phyloP scores from a whole-genome alignment of 37 sponge, comb jelly and placozoan genomes.

The Agelas oroides region DNA sequence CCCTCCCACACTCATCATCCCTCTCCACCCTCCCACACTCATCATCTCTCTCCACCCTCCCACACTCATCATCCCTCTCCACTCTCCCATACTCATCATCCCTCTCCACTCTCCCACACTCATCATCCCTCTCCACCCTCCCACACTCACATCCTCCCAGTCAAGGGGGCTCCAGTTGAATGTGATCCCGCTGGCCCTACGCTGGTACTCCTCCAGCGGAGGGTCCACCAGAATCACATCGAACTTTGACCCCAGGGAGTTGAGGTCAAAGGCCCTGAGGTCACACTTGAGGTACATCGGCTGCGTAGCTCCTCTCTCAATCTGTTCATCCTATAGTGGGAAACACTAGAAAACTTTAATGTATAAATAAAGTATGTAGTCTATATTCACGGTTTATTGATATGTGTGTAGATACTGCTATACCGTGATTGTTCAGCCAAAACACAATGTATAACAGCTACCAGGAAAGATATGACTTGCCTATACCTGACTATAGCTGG shows the following conservation, averaged over 20 bases:
- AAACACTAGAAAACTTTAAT: background rate
- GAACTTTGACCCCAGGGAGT: slow-evolving; percentile 72
- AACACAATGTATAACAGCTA: no score
- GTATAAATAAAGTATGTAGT: background rate
- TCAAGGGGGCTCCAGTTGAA: slow-evolving; percentile 82
- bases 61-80: no score
- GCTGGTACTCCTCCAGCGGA: slow-evolving; percentile 96
- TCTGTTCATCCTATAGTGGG: slow-evolving; percentile 63
- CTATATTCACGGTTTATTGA: background rate
- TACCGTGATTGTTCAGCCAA: no score
- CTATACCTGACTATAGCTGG: no score
- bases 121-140: no score
- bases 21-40: no score
- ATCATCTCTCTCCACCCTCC: no score
- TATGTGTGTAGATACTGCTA: background rate
- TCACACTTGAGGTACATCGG: slow-evolving; percentile 82
- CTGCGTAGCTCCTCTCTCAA: slow-evolving; percentile 49
- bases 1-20: no score
- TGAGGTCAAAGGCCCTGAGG: slow-evolving; percentile 70
- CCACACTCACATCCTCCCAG: slow-evolving; percentile 82
- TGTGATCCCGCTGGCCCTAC: slow-evolving; percentile 78
- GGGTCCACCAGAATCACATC: slow-evolving; percentile 93
- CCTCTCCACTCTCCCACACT: no score
- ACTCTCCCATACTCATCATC: no score
- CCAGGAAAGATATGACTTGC: no score